phyloP scores from a whole-genome alignment of 2,888 invertebrate genomes.

The Drosophila formosana region DNA sequence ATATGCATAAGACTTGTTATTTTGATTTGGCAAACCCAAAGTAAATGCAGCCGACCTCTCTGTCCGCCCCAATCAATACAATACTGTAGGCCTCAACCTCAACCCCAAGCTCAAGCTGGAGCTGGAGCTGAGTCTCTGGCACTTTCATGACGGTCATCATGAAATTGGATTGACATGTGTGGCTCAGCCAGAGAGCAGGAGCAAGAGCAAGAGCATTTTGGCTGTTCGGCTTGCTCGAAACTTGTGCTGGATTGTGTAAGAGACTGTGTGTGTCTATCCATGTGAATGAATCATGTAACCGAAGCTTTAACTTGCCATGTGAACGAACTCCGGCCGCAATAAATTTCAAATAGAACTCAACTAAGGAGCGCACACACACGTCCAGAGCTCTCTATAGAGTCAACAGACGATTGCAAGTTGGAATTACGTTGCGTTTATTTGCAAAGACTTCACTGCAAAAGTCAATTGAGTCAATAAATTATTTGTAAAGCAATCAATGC shows the following conservation, averaged over 20 bases:
- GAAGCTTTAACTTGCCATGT: constrained; percentile 75
- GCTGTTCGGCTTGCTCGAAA: constrained; percentile 21
- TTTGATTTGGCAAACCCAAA: constrained; percentile 54
- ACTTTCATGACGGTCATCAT: constrained; percentile 43
- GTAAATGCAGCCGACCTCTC: constrained; percentile 18
- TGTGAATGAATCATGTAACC: constrained; percentile 74
- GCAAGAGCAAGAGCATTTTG: constrained; percentile 44
- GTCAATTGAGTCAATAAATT: constrained; percentile 82
- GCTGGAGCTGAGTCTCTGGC: not conserved
- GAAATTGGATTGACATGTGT: constrained; percentile 77
- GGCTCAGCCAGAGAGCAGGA: constrained; percentile 64
- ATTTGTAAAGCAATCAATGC: constrained; percentile 81
- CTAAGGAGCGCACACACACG: constrained; percentile 50
- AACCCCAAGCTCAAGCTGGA: constrained; percentile 7
- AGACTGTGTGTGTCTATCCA: constrained; percentile 26
- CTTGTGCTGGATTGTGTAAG: constrained; percentile 14
- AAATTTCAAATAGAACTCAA: constrained; percentile 76
- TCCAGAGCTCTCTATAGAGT: constrained; percentile 57
- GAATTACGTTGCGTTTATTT: constrained; percentile 79
- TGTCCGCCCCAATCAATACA: constrained; percentile 26
- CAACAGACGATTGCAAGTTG: constrained; percentile 71
- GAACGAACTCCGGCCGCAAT: constrained; percentile 79
- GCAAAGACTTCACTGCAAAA: constrained; percentile 72
- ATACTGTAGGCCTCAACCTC: constrained; percentile 27
- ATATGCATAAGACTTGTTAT: constrained; percentile 56